Percentiles rank a stretch among this genome's conserved stretches.
These are phyloP conservation scores for Hipparchia sbordonii DNA, from an alignment of 2,888 invertebrate genomes.

Conservation along the genomic window DNA sequence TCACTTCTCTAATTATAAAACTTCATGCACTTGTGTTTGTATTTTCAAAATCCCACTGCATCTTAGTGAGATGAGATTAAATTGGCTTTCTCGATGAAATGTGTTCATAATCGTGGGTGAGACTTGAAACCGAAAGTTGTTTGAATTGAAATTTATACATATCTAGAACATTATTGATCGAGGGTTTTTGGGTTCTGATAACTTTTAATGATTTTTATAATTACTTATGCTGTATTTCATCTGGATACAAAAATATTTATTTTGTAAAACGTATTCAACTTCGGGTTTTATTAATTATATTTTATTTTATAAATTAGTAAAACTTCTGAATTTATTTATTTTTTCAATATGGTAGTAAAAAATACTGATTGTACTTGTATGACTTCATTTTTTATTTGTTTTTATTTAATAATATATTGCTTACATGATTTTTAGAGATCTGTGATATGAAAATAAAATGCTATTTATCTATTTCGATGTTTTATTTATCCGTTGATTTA, in stretches of 20 bases:
- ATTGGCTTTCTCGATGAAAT: too few species aligned
- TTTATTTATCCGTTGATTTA: background rate
- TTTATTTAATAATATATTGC: background rate
- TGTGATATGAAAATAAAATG: constrained; percentile 11
- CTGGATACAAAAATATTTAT: background rate
- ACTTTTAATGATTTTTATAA: background rate
- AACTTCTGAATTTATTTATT: background rate
- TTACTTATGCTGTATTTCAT: background rate
- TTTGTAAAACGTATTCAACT: background rate
- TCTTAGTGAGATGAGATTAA: too few species aligned
- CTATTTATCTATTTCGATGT: background rate
- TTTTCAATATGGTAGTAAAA: background rate
- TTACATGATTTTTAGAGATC: background rate
- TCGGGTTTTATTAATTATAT: too few species aligned
- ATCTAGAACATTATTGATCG: too few species aligned
- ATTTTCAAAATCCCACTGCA: too few species aligned
- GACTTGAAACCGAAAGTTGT: too few species aligned
- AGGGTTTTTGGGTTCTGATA: background rate
- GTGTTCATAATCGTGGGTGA: too few species aligned
- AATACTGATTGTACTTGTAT: too few species aligned
- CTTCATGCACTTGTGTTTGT: too few species aligned
- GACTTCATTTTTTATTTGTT: background rate
- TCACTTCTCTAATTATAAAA: too few species aligned
- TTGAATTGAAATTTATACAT: too few species aligned
- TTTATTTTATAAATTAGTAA: too few species aligned